phyloP scores from a whole-genome alignment of 2,888 invertebrate genomes.

The Melipona bicolor region DNA sequence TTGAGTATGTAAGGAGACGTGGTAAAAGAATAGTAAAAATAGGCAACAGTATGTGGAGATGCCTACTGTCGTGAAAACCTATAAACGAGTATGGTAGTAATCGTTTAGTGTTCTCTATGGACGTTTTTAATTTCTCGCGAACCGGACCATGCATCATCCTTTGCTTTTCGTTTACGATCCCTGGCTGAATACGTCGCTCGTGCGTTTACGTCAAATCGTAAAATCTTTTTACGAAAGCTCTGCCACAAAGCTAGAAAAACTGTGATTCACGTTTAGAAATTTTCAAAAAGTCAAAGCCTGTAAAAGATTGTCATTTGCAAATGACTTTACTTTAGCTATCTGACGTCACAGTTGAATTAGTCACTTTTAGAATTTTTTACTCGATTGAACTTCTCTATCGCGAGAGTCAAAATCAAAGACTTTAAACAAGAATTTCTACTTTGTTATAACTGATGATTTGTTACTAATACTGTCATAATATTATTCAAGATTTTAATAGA shows the following conservation, averaged over 20 bases:
- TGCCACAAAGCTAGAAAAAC: not conserved
- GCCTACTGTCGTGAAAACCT: not conserved
- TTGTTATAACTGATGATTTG: too few relatives aligned
- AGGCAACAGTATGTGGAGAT: not conserved
- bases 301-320: too few relatives aligned
- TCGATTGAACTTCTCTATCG: too few relatives aligned
- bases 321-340: too few relatives aligned
- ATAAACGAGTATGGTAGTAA: not conserved
- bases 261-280: too few relatives aligned
- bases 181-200: not conserved
- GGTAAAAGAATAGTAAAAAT: not conserved
- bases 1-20: not conserved
- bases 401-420: too few relatives aligned
- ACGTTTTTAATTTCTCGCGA: slow-evolving; percentile 4
- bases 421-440: too few relatives aligned
- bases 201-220: not conserved
- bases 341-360: too few relatives aligned
- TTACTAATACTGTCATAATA: too few relatives aligned
- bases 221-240: not conserved
- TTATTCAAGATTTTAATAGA: too few relatives aligned
- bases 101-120: slow-evolving; percentile 12
- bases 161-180: not conserved
- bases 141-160: not conserved
- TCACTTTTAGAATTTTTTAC: too few relatives aligned
- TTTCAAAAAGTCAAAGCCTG: too few relatives aligned